Conservation (phyloP, 1,140 invertebrate species). For the Drosophila elegans region DNA sequence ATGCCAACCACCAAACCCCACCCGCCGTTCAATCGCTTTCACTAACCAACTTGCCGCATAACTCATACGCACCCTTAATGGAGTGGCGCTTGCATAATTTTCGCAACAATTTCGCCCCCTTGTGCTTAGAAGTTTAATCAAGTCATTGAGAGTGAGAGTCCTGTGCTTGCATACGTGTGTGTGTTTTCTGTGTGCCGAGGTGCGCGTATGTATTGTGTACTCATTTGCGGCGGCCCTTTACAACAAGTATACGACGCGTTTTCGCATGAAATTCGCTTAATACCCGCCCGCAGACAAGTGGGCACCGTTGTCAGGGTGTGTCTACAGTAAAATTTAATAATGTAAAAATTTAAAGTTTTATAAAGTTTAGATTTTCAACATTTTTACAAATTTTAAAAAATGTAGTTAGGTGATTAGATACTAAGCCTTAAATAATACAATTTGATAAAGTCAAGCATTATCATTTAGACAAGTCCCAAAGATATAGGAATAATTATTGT, state of each 20-base stretch:
- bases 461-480: neutral
- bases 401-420: too few species aligned
- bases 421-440: too few species aligned
- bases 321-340: constrained; percentile 17
- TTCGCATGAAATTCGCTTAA: constrained; percentile 61
- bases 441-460: too few species aligned
- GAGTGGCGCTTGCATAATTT: constrained; percentile 76
- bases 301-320: neutral
- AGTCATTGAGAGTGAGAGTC: constrained; percentile 64
- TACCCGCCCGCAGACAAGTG: constrained; percentile 30
- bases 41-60: constrained; percentile 49
- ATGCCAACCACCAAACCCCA: neutral
- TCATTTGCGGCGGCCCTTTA: constrained; percentile 39
- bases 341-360: neutral
- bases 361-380: neutral
- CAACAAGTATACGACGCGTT: constrained; percentile 68
- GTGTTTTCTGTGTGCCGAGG: constrained; percentile 1
- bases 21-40: constrained; percentile 31
- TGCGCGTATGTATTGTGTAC: constrained; percentile 32
- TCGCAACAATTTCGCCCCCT: constrained; percentile 49
- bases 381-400: too few species aligned
- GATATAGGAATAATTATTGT: constrained; percentile 18
- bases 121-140: constrained; percentile 64
- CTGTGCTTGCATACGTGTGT: constrained; percentile 2
- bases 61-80: constrained; percentile 66